These are phyloP conservation scores for Vulpes vulpes DNA, from an alignment of 2,113 vertebrate species.

Conservation along the genomic window DNA sequence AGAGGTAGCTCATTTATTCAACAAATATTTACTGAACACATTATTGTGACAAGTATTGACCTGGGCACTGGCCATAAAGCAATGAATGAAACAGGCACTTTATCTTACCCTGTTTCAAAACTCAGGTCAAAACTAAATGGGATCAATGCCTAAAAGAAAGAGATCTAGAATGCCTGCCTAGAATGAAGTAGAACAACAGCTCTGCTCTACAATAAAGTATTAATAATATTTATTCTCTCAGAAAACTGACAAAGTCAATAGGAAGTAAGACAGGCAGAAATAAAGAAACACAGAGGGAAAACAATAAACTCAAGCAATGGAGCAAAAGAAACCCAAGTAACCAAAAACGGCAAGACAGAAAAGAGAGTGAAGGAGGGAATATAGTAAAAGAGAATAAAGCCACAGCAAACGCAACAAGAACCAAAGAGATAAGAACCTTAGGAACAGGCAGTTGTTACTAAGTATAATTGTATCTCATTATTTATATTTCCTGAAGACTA, in stretches of 20 bases:
- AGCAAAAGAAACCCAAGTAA: neutral
- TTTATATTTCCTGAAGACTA: neutral
- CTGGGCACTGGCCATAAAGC: neutral
- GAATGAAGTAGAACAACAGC: neutral
- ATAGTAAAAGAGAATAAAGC: neutral
- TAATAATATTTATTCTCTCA: neutral
- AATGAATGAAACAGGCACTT: neutral
- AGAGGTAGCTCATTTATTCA: neutral
- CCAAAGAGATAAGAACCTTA: neutral
- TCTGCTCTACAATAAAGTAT: neutral
- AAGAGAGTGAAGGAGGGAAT: neutral
- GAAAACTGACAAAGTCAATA: conserved; percentile 14
- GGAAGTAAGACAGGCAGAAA: neutral
- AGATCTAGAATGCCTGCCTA: neutral
- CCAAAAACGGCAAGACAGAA: neutral
- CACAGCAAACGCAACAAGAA: neutral
- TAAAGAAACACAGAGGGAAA: neutral
- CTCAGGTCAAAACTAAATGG: neutral
- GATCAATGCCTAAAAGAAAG: neutral
- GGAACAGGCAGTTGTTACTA: neutral
- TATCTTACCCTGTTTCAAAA: neutral
- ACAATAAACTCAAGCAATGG: neutral
- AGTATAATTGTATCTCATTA: neutral
- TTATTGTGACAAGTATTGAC: neutral
- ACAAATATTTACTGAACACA: neutral